Conservation (phyloP, 2,888 invertebrate species). For the Netelia melanura region DNA sequence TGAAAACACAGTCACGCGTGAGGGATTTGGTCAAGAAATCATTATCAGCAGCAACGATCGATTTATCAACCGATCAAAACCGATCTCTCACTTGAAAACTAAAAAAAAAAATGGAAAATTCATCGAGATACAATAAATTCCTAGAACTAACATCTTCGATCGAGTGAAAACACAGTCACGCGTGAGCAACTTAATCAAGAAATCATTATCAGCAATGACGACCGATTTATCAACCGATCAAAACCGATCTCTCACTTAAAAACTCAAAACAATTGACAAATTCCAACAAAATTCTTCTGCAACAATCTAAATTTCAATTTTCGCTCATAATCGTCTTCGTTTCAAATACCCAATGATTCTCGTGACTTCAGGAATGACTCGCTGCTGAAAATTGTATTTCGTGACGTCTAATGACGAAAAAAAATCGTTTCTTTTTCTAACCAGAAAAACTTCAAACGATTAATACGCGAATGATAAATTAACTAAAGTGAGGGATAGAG, state of each 20-base stretch:
- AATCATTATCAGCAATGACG: background rate
- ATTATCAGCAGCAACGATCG: background rate
- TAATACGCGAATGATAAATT: constrained; percentile 11
- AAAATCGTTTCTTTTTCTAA: background rate
- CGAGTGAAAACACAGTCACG: no score
- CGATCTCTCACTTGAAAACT: background rate
- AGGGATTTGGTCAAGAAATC: background rate
- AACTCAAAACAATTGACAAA: background rate
- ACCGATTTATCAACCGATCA: background rate
- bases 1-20: background rate
- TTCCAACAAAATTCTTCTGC: background rate
- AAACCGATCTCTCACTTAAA: background rate
- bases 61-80: background rate
- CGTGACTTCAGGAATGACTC: background rate
- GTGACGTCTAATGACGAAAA: background rate
- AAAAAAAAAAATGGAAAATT: background rate
- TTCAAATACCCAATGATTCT: background rate
- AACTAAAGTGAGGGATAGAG: background rate
- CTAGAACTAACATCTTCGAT: no score
- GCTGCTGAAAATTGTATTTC: background rate
- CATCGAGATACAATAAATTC: background rate
- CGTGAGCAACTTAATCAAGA: no score
- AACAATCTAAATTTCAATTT: constrained; percentile 12
- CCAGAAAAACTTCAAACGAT: background rate
- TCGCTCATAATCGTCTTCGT: background rate